Percentiles rank a stretch among this genome's conserved stretches.
Evolutionary conservation across 2,113 vertebrate species (phyloP).

Genomic region (Melanotaenia duboulayi): DNA sequence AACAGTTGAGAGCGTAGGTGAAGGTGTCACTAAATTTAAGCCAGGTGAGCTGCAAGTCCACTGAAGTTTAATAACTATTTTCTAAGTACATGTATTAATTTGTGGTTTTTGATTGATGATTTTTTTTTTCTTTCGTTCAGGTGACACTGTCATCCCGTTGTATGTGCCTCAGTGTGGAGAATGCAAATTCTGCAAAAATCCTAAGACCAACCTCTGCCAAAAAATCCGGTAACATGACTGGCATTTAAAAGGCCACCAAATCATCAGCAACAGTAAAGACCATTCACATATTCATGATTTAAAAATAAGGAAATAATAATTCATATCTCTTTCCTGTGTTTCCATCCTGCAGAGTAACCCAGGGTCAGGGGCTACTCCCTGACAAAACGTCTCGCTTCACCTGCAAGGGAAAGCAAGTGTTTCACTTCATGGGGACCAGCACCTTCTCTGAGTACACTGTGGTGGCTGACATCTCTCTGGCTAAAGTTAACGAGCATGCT

Average conservation of each 20-base stretch:
- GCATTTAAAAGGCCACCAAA: conserved; percentile 2
- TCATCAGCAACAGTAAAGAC: conserved; percentile 13
- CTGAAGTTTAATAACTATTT: background rate
- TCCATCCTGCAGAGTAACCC: conserved; percentile 75
- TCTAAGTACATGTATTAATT: background rate
- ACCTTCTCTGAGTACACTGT: conserved; percentile 88
- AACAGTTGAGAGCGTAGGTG: conserved; percentile 89
- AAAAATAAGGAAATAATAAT: background rate
- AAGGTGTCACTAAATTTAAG: conserved; percentile 93
- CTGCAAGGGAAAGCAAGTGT: conserved; percentile 84
- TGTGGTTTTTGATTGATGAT: background rate
- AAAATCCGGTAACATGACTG: conserved; percentile 78
- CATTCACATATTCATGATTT: conserved; percentile 18
- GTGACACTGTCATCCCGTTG: conserved; percentile 87
- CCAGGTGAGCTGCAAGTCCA: conserved; percentile 80
- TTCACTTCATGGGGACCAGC: conserved; percentile 87
- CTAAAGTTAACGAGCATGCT: conserved; percentile 80
- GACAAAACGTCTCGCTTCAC: conserved; percentile 90
- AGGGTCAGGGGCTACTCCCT: conserved; percentile 87
- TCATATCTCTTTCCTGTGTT: background rate
- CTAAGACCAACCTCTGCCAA: conserved; percentile 86
- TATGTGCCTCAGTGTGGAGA: conserved; percentile 87
- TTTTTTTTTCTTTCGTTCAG: conserved; percentile 42
- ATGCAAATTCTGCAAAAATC: conserved; percentile 87
- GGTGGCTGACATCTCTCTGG: conserved; percentile 84